Evolutionary conservation across 1,140 invertebrate species (phyloP).

Genomic region (Drosophila mauritiana): DNA sequence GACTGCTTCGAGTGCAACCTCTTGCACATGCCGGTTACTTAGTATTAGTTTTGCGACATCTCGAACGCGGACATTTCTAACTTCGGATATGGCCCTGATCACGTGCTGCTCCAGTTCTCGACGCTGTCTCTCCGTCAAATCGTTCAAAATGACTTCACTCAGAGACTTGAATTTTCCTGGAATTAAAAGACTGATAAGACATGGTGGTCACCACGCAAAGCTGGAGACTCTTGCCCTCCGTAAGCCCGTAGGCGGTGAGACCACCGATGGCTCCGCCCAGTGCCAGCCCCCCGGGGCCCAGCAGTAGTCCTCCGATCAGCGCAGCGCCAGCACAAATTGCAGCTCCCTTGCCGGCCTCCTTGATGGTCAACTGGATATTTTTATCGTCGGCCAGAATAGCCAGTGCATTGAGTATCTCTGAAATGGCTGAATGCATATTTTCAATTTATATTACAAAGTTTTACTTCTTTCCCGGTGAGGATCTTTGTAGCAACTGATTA

Average conservation of each 20-base stretch:
- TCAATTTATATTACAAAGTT: neutral
- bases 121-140: slow-evolving; percentile 16
- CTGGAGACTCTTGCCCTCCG: slow-evolving; percentile 5
- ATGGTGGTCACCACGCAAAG: neutral
- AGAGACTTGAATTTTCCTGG: slow-evolving; percentile 23
- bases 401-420: neutral
- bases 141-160: slow-evolving; percentile 22
- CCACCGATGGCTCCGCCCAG: slow-evolving; percentile 12
- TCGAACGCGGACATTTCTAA: neutral
- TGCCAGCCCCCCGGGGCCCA: slow-evolving; percentile 13
- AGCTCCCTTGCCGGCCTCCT: slow-evolving; percentile 19
- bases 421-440: no score
- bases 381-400: slow-evolving; percentile 1
- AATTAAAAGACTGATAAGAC: neutral
- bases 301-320: slow-evolving; percentile 12
- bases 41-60: neutral
- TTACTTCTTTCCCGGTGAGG: neutral
- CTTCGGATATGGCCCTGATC: neutral
- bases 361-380: slow-evolving; percentile 11
- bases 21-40: neutral
- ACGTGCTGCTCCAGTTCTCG: slow-evolving; percentile 14
- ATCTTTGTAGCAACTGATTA: slow-evolving; percentile 6
- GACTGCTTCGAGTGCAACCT: slow-evolving; percentile 3
- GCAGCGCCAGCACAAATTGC: slow-evolving; percentile 3
- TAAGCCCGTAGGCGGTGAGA: slow-evolving; percentile 2